Base-by-base conservation (phyloP, 2,113 vertebrate genomes). In the Scophthalmus maximus region DNA sequence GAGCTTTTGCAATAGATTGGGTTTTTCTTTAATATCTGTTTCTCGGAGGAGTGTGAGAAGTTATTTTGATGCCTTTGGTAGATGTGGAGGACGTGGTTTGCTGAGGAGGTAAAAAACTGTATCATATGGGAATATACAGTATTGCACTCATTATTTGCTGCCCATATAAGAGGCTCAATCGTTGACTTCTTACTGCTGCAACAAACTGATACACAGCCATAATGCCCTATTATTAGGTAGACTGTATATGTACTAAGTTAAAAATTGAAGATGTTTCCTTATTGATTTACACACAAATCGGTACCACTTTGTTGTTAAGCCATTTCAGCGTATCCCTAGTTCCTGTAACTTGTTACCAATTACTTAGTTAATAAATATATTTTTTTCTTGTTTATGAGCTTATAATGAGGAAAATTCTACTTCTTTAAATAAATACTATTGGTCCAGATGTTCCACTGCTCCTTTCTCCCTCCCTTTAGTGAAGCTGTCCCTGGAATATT, bases 11-110 rank as follows among this genome's bases (percentile, higher is more conserved):
- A 59, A 76, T 77, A 82, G 84, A 87, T 89, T 86, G 82, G 62
- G 56, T 89, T 87, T 83, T 89, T 82, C 71, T 89, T 60, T 70
- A 71, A 74, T 82, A 86, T 84, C 81, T 63, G 53, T 79, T 79
- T 83, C 74, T 51, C 61, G 0, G 15, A 80, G 63, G 82, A 76
- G 29, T 10, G 34, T n/a, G 3, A 46, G 63, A 84, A 29, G 73
- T 76, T 83, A 82, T 84, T 87, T 84, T 71, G 66, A 57, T 80
- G 42, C 25, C 34, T 63, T 53, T 64, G 51, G 70, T 78, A 55
- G 66, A 76, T 78, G 65, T 77, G 22, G 57, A 80, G 40, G 67
- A 72, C 61, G 73, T n/a, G 18, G 64, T 83, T 82, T 89, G 88
- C 85, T 83, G 87, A 87, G 67, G 38, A 62, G 15, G 76, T 74